Base-by-base conservation (phyloP, 2,113 vertebrate species). In the Chaetodon trifascialis region DNA sequence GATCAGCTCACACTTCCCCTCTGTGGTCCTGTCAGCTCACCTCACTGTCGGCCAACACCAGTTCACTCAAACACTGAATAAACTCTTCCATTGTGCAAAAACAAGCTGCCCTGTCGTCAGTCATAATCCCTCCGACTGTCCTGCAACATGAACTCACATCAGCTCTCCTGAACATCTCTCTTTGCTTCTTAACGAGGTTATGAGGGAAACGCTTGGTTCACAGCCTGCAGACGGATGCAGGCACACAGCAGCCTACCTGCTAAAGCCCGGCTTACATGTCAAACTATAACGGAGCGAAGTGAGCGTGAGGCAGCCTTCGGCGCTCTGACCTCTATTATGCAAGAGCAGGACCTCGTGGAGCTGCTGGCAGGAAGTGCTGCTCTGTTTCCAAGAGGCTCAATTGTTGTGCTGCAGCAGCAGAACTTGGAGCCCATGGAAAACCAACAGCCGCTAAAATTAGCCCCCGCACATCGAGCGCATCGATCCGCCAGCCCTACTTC, bases 381-480 rank as follows among this genome's bases (percentile, higher is more conserved):
- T 75, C 63, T 40, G 46, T 72, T 82, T 69, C 42, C 4, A 30
- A 76, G 49, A 76, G 76, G 64, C 46, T 88, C 67, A 76, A 82
- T 69, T 73, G 76, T 74, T 84, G 79, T 59, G 77, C 63, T 16
- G 66, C 67, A 73, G 71, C 86, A 87, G 82, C 85, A 82, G 72
- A 76, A 79, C n/a, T 51, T 4, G 12, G 64, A 75, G 63, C 70
- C 49, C 66, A 54, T 77, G 88, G 89, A 92, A 89, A 89, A 87
- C 80, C 72, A 69, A 66, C 82, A 51, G 77, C 47, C 1, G 56
- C 91, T 91, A 93, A 93, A 94, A 93, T 92, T 85, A 91, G 93
- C 68, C 68, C 11, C 11, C 30, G 12, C 78, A 15, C 69, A 91
- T 94, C 78, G 92, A 95, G 56, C 67, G 1, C 84, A 95, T 95